Conservation (phyloP, 2,888 invertebrate genomes). For the Petrophora chlorosata region DNA sequence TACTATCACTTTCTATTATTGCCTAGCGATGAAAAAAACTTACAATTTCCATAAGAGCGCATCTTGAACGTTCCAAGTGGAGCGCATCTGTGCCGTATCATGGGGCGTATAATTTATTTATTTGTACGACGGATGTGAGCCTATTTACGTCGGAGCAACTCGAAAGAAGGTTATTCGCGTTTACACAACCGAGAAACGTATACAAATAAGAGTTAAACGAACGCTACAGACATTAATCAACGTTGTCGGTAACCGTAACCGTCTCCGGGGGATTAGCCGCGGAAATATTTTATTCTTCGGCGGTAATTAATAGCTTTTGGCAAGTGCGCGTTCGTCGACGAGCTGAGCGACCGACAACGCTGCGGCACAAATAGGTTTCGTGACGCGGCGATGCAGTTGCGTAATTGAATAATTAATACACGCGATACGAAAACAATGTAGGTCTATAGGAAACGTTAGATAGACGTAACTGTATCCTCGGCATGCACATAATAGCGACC, state of each 20-base stretch:
- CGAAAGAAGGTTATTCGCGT: conserved; percentile 75
- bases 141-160: conserved; percentile 68
- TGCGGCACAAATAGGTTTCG: conserved; percentile 68
- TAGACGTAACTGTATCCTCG: conserved; percentile 61
- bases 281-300: conserved; percentile 79
- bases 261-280: conserved; percentile 78
- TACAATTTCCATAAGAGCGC: conserved; percentile 46
- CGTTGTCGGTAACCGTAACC: conserved; percentile 79
- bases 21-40: conserved; percentile 50
- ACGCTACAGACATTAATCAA: conserved; percentile 78
- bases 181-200: conserved; percentile 66
- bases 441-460: conserved; percentile 60
- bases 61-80: conserved; percentile 56
- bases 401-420: conserved; percentile 73
- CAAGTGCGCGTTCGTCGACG: conserved; percentile 72
- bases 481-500: conserved; percentile 64
- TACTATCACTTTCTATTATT: conserved; percentile 58
- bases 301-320: conserved; percentile 82
- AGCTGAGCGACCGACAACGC: conserved; percentile 44
- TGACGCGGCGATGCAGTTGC: conserved; percentile 67
- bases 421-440: conserved; percentile 63
- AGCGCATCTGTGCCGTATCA: conserved; percentile 63
- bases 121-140: conserved; percentile 64
- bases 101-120: conserved; percentile 64
- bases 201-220: conserved; percentile 74